Base-by-base conservation (phyloP, 2,113 vertebrate genomes). In the Pimephales promelas region DNA sequence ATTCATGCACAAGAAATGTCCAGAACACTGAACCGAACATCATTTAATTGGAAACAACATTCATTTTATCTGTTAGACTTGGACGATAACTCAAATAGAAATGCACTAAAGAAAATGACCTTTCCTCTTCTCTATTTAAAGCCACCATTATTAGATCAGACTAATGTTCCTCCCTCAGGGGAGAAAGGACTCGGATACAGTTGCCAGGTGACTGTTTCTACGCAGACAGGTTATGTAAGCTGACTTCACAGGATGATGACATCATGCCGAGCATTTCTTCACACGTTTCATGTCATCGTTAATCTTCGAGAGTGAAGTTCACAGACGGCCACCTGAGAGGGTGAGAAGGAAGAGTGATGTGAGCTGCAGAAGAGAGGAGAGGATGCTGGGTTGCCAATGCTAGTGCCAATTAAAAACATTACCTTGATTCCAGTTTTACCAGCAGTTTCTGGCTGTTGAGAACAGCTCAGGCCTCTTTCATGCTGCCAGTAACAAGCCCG, bases 401-500 rank as follows among this genome's bases (percentile, higher is more conserved):
- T 72, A 2, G 5, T 26, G 40, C 8, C 10, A 31, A 54, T 54
- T 8, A 54, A 3, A 49, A 36, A 82, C 18, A 52, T 2, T 31
- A 5, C 24, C 34, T 36, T n/a, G 22, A 64, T 1, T 14, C 31
- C 3, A 22, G 73, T 4, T 89, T 87, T 78, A 92, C 92, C 88
- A 81, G 84, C 61, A 20, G 36, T 79, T 61, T 57, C 64, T 68
- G 64, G 36, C 62, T 3, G 24, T 4, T 8, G 24, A 26, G 28
- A n/a, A 49, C 28, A 3, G 31, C 62, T 43, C 64, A 72, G 11
- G 8, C 34, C 56, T 81, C 57, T n/a, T 77, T 85, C 87, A 95
- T 0, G 91, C 90, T 28, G 90, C 88, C 89, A 94, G 91, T 87
- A 95, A 88, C 75, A 94, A 86, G 43, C 93, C 92, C 7, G 92